Evolutionary conservation across 2,113 vertebrate species (phyloP), one percentile per base, ranked within the genome.

Genomic region (Porphyrio hochstetteri): DNA sequence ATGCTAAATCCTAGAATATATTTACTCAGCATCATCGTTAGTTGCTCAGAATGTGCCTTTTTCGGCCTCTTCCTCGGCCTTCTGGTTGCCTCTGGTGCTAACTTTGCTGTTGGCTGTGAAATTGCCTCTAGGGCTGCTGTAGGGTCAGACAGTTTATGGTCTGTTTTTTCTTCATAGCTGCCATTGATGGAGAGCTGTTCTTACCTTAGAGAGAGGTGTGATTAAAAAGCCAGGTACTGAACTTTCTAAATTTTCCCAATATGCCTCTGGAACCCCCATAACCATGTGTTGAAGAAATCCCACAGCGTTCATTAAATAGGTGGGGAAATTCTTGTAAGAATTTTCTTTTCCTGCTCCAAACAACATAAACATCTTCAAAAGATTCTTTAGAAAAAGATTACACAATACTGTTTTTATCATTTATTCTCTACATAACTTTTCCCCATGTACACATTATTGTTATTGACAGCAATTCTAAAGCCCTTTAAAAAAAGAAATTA

Each of bases 391-490:
- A 96, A 97, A 81, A 23, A 79, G 17, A 48, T 96, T 96, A 76
- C 44, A 93, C 82, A 95, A 91, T 79, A 80, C 69, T 82, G 9
- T 55, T 97, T 88, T 96, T 65, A 40, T 76, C 7, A 77, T 95
- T 97, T 93, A 75, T 96, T 85, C 50, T 71, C 82, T 57, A 35
- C 65, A 56, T 88, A 96, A 93, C 90, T 97, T 97, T 97, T 93
- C 50, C 72, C 61, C 16, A 0, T 90, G 42, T 94, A 86, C 72
- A 93, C 68, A n/a, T 97, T 98, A 98, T 97, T 98, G 95, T 97
- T 98, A 98, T 98, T 98, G 97, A 98, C 97, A 98, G 96, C 91
- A 97, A 88, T 91, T 97, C 95, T 95, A 97, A 97, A 97, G 80
- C 61, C 74, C 92, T 97, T 95, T 86, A 87, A 91, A 97, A 96